Evolutionary conservation across 2,888 invertebrate genomes (phyloP).

Genomic region (Napeogenes sylphis): DNA sequence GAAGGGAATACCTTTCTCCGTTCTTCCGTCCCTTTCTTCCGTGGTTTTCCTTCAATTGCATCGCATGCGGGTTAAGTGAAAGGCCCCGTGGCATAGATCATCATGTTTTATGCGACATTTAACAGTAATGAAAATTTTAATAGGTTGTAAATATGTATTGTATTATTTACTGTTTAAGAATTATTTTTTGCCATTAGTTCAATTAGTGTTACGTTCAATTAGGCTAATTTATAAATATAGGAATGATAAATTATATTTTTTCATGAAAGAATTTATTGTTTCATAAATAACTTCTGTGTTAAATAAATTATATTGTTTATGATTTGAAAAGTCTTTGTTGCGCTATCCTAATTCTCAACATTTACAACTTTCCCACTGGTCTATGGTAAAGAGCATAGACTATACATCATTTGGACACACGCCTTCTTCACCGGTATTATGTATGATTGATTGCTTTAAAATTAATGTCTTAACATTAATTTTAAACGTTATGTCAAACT

Average conservation of each 20-base stretch:
- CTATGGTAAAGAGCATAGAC: not conserved
- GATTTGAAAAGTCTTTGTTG: not conserved
- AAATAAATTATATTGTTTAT: too few relatives aligned
- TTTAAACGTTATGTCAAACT: not conserved
- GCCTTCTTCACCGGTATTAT: not conserved
- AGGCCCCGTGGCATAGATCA: slow-evolving; percentile 60
- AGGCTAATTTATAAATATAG: too few relatives aligned
- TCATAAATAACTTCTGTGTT: too few relatives aligned
- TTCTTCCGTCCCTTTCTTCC: slow-evolving; percentile 41
- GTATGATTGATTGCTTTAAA: slow-evolving; percentile 4
- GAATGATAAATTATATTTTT: too few relatives aligned
- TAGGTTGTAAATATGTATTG: slow-evolving; percentile 1
- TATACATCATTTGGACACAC: slow-evolving; percentile 4
- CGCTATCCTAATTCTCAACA: not conserved
- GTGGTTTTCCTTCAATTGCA: slow-evolving; percentile 67
- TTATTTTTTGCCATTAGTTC: too few relatives aligned
- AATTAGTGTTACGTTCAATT: too few relatives aligned
- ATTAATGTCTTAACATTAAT: not conserved
- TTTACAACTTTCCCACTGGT: slow-evolving; percentile 2
- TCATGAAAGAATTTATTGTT: too few relatives aligned
- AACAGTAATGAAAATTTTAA: slow-evolving; percentile 13
- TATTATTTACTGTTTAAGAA: too few relatives aligned
- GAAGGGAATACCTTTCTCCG: slow-evolving; percentile 14
- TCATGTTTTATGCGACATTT: slow-evolving; percentile 22
- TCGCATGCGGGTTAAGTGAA: slow-evolving; percentile 73